Conservation (phyloP, 2,113 vertebrate genomes). For the Plecotus auritus region DNA sequence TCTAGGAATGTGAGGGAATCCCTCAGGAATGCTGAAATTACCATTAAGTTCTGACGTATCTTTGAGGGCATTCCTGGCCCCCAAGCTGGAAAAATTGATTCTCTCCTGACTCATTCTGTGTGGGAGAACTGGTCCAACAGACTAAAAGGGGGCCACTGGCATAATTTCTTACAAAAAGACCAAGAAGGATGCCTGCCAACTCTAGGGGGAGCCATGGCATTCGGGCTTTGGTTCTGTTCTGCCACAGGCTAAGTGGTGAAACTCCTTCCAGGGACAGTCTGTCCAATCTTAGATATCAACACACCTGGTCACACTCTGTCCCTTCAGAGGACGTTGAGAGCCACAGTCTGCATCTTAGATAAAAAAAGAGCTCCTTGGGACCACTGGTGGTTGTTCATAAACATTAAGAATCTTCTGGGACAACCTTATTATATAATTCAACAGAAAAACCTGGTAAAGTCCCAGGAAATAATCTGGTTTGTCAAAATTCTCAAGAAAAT, state of each 20-base stretch:
- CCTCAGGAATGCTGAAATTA: conserved; percentile 13
- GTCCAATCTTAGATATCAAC: neutral
- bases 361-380: neutral
- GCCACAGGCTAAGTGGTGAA: neutral
- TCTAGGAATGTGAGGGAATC: neutral
- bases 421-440: neutral
- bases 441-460: neutral
- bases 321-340: neutral
- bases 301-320: neutral
- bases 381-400: neutral
- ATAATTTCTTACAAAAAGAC: neutral
- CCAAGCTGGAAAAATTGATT: conserved; percentile 54
- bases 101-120: neutral
- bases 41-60: neutral
- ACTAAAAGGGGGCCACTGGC: neutral
- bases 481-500: neutral
- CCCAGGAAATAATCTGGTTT: neutral
- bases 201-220: neutral
- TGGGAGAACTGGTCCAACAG: conserved; percentile 28
- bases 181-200: neutral
- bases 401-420: neutral
- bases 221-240: neutral
- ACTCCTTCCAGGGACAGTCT: neutral
- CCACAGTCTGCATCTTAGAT: neutral
- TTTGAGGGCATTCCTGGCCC: neutral